Evolutionary conservation across 1,140 invertebrate species (phyloP), one percentile per base, ranked within the genome.

Genomic region (Eciton burchellii): DNA sequence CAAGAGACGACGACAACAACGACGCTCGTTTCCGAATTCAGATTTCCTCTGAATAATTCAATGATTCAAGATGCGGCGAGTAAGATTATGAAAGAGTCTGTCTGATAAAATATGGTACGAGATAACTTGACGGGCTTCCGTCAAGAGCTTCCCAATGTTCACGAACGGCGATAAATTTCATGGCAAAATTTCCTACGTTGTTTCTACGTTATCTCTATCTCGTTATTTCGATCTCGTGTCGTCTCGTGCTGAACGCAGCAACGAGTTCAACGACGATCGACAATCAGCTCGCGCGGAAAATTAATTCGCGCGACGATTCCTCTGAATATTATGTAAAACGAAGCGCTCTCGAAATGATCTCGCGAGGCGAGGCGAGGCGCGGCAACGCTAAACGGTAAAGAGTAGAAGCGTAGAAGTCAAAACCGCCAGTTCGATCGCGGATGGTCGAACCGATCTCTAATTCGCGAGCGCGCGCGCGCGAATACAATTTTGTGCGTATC

Each of bases 111-210:
- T 35, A 35, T 35, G 6, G 35, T 35, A 6, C 35, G 6, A 35
- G 6, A 35, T n/a, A n/a, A n/a, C n/a, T n/a, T n/a, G n/a, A n/a
- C n/a, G n/a, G 9, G 24, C 16, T 12, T 16, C 12, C 62, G 49
- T 70, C 70, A 65, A 59, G 8, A 76, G 8, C 35, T 35, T n/a
- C 24, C 0, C 19, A 43, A 41, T 56, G 26, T 79, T 63, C 54
- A 56, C 29, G 56, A 43, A 26, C 11, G 35, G 12, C n/a, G 11
- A 12, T 52, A 26, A n/a, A 57, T 19, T 3, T 66, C 14, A 26
- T 43, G 16, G 9, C 19, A 4, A 66, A 41, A n/a, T 77, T 68
- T 68, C 12, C n/a, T n/a, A n/a, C n/a, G n/a, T n/a, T n/a, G n/a
- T n/a, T 66, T 26, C 66, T 26, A 11, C 19, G 21, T 24, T 49